These are phyloP conservation scores for Tenthredo livida DNA, from an alignment of 2,888 invertebrate species.

Conservation along the genomic window DNA sequence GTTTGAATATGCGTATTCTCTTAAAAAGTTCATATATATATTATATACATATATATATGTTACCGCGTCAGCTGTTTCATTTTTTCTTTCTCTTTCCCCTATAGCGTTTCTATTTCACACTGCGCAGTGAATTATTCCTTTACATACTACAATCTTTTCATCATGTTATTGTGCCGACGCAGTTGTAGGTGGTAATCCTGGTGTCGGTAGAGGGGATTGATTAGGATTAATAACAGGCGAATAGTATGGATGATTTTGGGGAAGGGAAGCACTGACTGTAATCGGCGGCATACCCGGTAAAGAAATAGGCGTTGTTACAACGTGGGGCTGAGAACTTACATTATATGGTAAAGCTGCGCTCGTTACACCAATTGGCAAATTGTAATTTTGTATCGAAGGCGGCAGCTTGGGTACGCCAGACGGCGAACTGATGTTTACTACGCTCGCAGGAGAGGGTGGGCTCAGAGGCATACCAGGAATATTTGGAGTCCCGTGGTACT, in stretches of 20 bases:
- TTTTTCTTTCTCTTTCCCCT: background rate
- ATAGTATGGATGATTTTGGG: slow-evolving; percentile 77
- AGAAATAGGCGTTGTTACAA: slow-evolving; percentile 85
- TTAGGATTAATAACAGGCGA: slow-evolving; percentile 67
- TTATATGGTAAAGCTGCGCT: slow-evolving; percentile 73
- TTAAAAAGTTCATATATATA: background rate
- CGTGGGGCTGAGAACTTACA: slow-evolving; percentile 66
- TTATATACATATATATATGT: background rate
- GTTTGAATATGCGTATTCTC: background rate
- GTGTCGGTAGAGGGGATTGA: slow-evolving; percentile 59
- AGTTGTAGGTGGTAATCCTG: slow-evolving; percentile 62
- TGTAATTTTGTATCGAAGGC: slow-evolving; percentile 34
- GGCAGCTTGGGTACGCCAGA: slow-evolving; percentile 59
- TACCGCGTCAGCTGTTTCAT: background rate
- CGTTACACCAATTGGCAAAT: slow-evolving; percentile 53
- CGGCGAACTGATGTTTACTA: background rate
- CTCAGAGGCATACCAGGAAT: slow-evolving; percentile 75
- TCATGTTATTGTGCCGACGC: slow-evolving; percentile 67
- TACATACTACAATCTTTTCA: slow-evolving; percentile 1
- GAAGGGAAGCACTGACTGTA: slow-evolving; percentile 87
- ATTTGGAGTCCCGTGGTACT: slow-evolving; percentile 69
- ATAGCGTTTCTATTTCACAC: slow-evolving; percentile 14
- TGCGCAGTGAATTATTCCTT: background rate
- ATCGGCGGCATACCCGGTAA: slow-evolving; percentile 90
- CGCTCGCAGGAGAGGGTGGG: slow-evolving; percentile 62